Percentiles rank a stretch among this genome's conserved stretches.
These are phyloP conservation scores for Aproaerema taeniolella DNA, from an alignment of 2,888 invertebrate species.

Conservation along the genomic window DNA sequence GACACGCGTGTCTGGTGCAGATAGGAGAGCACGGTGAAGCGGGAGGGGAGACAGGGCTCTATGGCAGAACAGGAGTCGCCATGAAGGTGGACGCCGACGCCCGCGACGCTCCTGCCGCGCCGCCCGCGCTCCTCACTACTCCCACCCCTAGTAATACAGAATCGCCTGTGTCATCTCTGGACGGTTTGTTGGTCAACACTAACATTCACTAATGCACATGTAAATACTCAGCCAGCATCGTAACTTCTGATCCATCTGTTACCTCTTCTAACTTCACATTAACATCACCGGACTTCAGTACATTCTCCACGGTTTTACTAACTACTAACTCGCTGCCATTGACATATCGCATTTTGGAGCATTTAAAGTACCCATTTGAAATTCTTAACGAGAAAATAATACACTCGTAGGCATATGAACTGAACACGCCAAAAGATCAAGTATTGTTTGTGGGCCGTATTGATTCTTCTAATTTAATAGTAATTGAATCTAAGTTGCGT, in stretches of 20 bases:
- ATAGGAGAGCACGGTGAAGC: conserved; percentile 41
- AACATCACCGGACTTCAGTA: not conserved
- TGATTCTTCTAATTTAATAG: not conserved
- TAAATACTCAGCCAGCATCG: conserved; percentile 25
- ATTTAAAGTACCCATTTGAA: no score
- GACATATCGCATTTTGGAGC: no score
- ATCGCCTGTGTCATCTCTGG: conserved; percentile 64
- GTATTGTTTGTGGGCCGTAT: no score
- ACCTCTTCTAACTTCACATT: not conserved
- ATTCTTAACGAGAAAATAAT: no score
- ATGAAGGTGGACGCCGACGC: conserved; percentile 59
- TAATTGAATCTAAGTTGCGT: no score
- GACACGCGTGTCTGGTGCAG: conserved; percentile 59
- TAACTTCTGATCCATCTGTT: not conserved
- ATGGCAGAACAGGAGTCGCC: conserved; percentile 40
- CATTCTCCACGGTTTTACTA: no score
- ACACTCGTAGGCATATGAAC: no score
- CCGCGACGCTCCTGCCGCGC: conserved; percentile 47
- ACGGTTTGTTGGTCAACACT: conserved; percentile 63
- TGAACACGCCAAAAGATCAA: no score
- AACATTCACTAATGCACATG: conserved; percentile 32
- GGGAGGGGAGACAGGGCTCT: conserved; percentile 38
- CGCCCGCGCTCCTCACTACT: conserved; percentile 39
- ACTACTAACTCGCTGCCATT: no score
- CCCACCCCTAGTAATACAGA: conserved; percentile 63